Evolutionary conservation across 2,888 invertebrate species (phyloP), one percentile per base, ranked within the genome.

Genomic region (Phalera bucephala): DNA sequence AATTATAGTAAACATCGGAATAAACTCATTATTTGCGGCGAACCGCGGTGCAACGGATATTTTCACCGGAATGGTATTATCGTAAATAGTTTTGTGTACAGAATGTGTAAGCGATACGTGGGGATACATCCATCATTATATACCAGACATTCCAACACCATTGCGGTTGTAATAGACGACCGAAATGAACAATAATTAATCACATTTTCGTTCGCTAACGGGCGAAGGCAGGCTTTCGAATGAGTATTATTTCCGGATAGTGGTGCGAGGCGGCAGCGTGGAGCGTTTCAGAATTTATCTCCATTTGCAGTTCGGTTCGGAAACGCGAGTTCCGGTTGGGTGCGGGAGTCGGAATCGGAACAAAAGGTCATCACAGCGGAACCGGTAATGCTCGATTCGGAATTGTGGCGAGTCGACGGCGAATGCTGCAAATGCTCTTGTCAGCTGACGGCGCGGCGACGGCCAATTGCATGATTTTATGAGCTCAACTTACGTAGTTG

Each of bases 361-460:
- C 80, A 81, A 82, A 81, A 80, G 80, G 72, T 77, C 72, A 67
- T 62, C 73, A 69, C 66, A 62, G 61, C 72, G 71, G 68, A 72
- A 72, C 72, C 65, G 75, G 75, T 74, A 77, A 80, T 77, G 78
- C 71, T 67, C 72, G 65, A 72, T 72, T 75, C 74, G 64, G 71
- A 71, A 75, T 76, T 79, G 77, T 68, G 74, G 72, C 61, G 53
- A 60, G 54, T 52, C 56, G 47, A 37, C 53, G 56, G 52, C 52
- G 45, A 57, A 47, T 56, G 57, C 64, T 52, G 59, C 62, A 61
- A 67, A 66, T 68, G 65, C 58, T 61, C 59, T 55, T 63, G 72
- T 67, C 66, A 68, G 63, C 63, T 58, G 64, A 56, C 62, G n/a
- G n/a, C n/a, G n/a, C n/a, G n/a, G n/a, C n/a, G 64, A 60, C 60